phyloP scores from a whole-genome alignment of 2,113 vertebrate genomes.

The Holacanthus passer region DNA sequence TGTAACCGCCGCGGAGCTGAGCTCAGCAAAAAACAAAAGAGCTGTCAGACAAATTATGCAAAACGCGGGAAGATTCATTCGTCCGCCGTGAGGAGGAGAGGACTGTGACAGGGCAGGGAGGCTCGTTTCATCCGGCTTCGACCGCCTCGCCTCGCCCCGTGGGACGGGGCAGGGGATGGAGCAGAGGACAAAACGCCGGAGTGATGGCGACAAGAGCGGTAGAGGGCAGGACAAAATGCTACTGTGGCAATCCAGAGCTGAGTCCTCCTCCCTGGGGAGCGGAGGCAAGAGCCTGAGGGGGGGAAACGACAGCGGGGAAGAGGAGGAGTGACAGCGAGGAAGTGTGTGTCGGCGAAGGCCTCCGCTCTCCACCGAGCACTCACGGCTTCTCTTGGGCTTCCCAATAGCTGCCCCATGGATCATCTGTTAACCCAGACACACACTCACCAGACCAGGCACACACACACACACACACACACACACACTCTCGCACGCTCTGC shows the following conservation, averaged over 20 bases:
- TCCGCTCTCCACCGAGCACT: constrained; percentile 12
- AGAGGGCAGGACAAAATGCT: constrained; percentile 51
- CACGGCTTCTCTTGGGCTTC: background rate
- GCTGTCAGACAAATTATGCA: constrained; percentile 77
- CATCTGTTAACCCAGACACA: constrained; percentile 15
- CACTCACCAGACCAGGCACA: background rate
- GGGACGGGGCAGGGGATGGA: constrained; percentile 28
- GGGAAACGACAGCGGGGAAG: background rate
- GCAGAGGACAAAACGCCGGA: constrained; percentile 52
- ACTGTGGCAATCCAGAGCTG: constrained; percentile 32
- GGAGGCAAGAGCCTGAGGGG: constrained; percentile 12
- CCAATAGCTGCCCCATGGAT: background rate
- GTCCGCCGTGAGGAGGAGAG: constrained; percentile 43
- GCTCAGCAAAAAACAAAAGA: constrained; percentile 79
- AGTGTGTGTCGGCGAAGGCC: constrained; percentile 15
- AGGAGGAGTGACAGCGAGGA: background rate
- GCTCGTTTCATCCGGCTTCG: constrained; percentile 36
- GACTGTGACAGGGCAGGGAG: constrained; percentile 46
- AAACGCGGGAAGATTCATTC: constrained; percentile 65
- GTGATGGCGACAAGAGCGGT: constrained; percentile 40
- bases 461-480: background rate
- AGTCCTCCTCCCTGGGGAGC: constrained; percentile 33
- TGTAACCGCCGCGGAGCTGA: constrained; percentile 69
- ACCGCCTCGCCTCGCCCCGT: constrained; percentile 20
- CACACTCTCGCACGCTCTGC: constrained; percentile 17